Base-by-base conservation (phyloP, 2,888 invertebrate genomes). In the Galerucella calmariensis region DNA sequence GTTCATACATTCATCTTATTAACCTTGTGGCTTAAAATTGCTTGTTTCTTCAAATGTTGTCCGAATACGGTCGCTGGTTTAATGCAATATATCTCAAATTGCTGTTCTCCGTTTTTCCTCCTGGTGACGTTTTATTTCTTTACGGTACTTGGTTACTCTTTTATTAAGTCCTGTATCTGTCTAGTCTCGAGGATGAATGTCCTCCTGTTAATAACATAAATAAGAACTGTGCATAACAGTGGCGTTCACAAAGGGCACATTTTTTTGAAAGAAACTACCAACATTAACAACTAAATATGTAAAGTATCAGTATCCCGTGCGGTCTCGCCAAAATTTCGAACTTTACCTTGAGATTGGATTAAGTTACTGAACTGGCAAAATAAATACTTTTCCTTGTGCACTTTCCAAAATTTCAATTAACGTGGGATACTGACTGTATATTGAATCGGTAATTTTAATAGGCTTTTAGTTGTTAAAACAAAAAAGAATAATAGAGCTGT, bases 151-250 rank as follows among this genome's bases (percentile, higher is more conserved):
- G 83, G 82, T 82, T 84, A 83, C 83, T 83, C 84, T 85, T 84
- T 84, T 84, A 84, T 85, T 84, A 85, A 85, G 84, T 83, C 82
- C 82, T 83, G 84, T 83, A 84, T 85, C 85, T 84, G 84, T 85
- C 84, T 81, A 78, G 75, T 77, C 79, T 59, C 75, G 80, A 84
- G 79, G 83, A 85, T 84, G 83, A 85, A 85, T 85, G 84, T 84
- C 81, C 82, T 77, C 75, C 79, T 81, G 82, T 83, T 84, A 84
- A 84, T 85, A 83, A 83, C 83, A 83, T 84, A 85, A 84, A 84
- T 83, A 83, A 83, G 82, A 84, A 84, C 81, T 81, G 83, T 77
- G 78, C 77, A 73, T 75, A 61, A 48, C 67, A 71, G 69, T 69
- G 69, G 46, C 65, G 66, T 73, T 68, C 72, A 2, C 20, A 9